Conservation (phyloP, 2,888 invertebrate species). For the Leucozona laternaria region DNA sequence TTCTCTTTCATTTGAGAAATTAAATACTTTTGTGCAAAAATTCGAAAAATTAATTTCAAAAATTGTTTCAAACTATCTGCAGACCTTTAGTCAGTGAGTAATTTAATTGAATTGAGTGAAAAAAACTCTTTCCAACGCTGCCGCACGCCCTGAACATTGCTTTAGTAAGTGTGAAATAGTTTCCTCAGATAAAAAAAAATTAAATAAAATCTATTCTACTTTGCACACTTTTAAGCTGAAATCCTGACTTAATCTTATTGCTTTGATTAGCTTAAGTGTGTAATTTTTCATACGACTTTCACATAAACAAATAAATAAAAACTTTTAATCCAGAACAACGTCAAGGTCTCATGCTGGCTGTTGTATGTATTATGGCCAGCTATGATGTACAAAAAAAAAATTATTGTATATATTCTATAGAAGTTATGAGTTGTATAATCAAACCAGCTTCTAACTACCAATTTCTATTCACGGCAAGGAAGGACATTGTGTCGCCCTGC, state of each 20-base stretch:
- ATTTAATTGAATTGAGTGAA: neutral
- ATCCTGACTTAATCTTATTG: neutral
- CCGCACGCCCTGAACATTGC: neutral
- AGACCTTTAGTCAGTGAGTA: neutral
- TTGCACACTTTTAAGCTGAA: neutral
- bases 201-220: neutral
- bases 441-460: neutral
- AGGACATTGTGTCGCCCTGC: slow-evolving; percentile 14
- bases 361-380: neutral
- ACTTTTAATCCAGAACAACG: neutral
- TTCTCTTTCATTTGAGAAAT: neutral
- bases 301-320: neutral
- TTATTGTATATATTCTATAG: too few relatives aligned
- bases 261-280: slow-evolving; percentile 10
- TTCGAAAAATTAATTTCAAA: neutral
- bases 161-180: neutral
- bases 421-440: neutral
- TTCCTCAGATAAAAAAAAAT: neutral
- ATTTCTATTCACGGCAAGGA: neutral
- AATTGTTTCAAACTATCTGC: neutral
- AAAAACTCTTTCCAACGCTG: neutral
- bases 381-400: neutral
- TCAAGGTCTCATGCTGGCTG: slow-evolving; percentile 1
- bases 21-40: neutral
- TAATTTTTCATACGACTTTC: neutral